Evolutionary conservation across 2,888 invertebrate genomes (phyloP).

Genomic region (Noctua janthina): DNA sequence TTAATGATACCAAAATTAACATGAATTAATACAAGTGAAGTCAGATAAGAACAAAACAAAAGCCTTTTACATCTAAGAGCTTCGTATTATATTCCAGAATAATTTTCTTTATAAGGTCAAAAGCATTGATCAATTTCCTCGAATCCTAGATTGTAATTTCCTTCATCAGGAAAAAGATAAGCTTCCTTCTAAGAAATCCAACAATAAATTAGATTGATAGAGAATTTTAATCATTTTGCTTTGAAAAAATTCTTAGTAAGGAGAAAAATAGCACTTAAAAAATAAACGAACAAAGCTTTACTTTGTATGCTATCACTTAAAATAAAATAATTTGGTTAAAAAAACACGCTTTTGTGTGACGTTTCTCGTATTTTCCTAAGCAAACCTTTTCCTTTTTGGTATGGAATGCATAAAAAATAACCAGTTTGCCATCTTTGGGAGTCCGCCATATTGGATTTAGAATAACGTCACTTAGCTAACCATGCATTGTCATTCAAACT

Average conservation of each 20-base stretch:
- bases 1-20: background rate
- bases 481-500: no score
- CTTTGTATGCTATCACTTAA: conserved; percentile 10
- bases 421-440: no score
- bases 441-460: no score
- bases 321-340: background rate
- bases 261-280: no score
- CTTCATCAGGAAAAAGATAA: conserved; percentile 20
- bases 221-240: conserved; percentile 1
- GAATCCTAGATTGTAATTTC: conserved; percentile 41
- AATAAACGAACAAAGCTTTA: no score
- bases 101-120: background rate
- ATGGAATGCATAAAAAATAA: no score
- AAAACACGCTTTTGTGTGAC: no score
- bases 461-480: no score
- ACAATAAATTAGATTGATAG: conserved; percentile 19
- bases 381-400: no score
- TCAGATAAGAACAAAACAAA: conserved; percentile 1
- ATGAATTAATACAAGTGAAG: background rate
- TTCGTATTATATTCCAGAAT: no score
- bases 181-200: conserved; percentile 13
- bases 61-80: background rate
- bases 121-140: conserved; percentile 39
- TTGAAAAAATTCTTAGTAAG: no score
- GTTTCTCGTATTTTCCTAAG: no score